Evolutionary conservation across 2,113 vertebrate genomes (phyloP), one percentile per base, ranked within the genome.

Genomic region (Notothenia coriiceps): DNA sequence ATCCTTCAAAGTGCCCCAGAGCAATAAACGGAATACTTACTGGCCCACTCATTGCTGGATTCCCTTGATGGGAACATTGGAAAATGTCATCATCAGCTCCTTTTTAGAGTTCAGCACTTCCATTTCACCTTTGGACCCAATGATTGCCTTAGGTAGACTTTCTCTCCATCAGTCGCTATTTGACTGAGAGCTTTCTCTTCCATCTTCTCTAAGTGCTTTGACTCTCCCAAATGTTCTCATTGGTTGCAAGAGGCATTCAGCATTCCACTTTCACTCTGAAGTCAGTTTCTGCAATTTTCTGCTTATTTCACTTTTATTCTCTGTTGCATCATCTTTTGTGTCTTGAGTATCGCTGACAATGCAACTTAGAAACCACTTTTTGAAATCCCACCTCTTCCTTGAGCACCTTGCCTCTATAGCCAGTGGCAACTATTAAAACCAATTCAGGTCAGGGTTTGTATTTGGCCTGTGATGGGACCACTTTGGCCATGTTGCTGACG

Each of bases 181-280:
- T 56, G 49, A 61, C 87, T 46, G n/a, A 71, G 22, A 75, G 70
- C 70, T 79, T 85, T 79, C 61, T 69, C 61, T 55, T 72, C 56
- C 56, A 69, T 80, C 57, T 80, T 47, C 11, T 80, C 29, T 20
- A 59, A 79, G 83, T 79, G 72, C 66, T 71, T 72, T 0, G 1
- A 64, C 29, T 70, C 22, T 73, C 18, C 64, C 6, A 72, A 70
- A 68, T 55, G 40, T 35, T 79, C 74, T 83, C 25, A 67, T 57
- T 54, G 67, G 40, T 65, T 69, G 25, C 4, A 61, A 63, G 67
- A 47, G 51, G 40, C 1, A 1, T 44, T 60, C 43, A 76, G 11
- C 15, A 9, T 47, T 56, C 14, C 43, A 72, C 55, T 74, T 43
- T 67, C 6, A 55, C 25, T 64, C 62, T 57, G 6, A 62, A 60